Conservation (phyloP, 2,888 invertebrate species). For the Volucella inflata region DNA sequence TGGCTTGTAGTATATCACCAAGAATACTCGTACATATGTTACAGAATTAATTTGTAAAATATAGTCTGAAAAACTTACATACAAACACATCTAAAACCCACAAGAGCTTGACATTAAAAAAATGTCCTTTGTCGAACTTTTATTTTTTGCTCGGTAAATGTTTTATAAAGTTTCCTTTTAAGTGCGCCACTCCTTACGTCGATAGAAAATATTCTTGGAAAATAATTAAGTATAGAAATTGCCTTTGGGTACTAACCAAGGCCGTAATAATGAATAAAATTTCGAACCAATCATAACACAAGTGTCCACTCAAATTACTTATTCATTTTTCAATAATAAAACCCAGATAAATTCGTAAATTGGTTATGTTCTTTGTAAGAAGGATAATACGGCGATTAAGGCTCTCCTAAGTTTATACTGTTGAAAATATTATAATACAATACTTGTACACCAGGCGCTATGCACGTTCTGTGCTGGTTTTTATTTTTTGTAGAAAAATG, state of each 20-base stretch:
- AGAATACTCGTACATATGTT: too few species aligned
- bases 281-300: slow-evolving; percentile 65
- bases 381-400: slow-evolving; percentile 56
- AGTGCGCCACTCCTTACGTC: slow-evolving; percentile 31
- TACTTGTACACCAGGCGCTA: slow-evolving; percentile 17
- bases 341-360: slow-evolving; percentile 62
- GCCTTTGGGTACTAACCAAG: slow-evolving; percentile 35
- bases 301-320: slow-evolving; percentile 71
- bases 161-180: not conserved
- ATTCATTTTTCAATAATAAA: slow-evolving; percentile 66
- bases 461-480: not conserved
- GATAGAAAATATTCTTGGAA: slow-evolving; percentile 29
- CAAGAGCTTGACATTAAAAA: too few species aligned
- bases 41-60: too few species aligned
- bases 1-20: too few species aligned
- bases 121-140: not conserved
- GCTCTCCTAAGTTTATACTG: slow-evolving; percentile 33
- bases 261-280: slow-evolving; percentile 60
- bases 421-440: slow-evolving; percentile 33
- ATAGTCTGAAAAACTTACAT: too few species aligned
- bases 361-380: slow-evolving; percentile 62
- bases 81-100: too few species aligned
- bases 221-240: slow-evolving; percentile 19
- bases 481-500: not conserved
- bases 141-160: slow-evolving; percentile 9